phyloP scores from a whole-genome alignment of 2,797 vertebrate species.

The Enteromius fasciolatus region DNA sequence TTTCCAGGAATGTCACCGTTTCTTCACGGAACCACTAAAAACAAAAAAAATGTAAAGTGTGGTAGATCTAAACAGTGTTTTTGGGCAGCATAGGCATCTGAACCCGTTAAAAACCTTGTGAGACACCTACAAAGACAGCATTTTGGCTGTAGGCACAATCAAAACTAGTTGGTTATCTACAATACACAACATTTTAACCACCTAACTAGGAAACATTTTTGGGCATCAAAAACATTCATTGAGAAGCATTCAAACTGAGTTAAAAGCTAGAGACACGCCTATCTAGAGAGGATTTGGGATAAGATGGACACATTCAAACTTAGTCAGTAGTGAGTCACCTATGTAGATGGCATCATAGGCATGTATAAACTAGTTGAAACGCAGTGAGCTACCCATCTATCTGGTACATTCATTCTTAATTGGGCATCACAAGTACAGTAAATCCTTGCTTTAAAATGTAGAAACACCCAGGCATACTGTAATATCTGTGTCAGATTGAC shows the following conservation, averaged over 20 bases:
- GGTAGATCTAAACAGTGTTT: neutral
- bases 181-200: neutral
- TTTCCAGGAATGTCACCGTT: neutral
- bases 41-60: neutral
- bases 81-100: neutral
- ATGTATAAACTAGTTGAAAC: neutral
- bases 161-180: neutral
- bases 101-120: neutral
- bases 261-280: neutral
- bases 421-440: neutral
- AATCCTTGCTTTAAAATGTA: neutral
- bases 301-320: neutral
- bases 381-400: neutral
- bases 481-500: conserved; percentile 50
- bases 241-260: neutral
- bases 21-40: neutral
- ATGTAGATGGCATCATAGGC: neutral
- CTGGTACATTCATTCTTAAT: neutral
- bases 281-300: neutral
- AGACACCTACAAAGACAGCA: neutral
- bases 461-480: neutral
- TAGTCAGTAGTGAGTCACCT: neutral
- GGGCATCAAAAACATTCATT: neutral
- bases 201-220: neutral
- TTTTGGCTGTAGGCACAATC: neutral